Evolutionary conservation across 2,797 vertebrate genomes (phyloP), one percentile per base, ranked within the genome.

Genomic region (Tachyglossus aculeatus): DNA sequence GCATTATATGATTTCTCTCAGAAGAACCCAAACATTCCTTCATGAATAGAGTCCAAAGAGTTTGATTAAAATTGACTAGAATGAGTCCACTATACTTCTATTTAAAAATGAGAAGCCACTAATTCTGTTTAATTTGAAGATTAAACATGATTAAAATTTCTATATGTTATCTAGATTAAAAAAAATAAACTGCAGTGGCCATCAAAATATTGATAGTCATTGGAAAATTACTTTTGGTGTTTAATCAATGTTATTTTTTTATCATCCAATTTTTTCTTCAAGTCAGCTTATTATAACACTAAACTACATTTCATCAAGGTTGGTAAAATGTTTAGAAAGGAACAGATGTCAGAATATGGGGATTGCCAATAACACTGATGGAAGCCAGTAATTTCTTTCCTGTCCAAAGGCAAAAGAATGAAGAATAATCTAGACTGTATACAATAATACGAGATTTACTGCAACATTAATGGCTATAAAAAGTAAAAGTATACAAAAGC

Each of bases 321-420:
- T 94, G 94, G 94, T 95, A 94, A 94, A 96, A 95, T 93, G 94
- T 95, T 96, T 95, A 95, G 94, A 94, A 96, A 94, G 90, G 95
- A 97, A 95, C 95, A 96, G 95, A 97, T 96, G 95, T 98, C 96
- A 96, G 93, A 94, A 94, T 92, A 91, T 87, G 90, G 93, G 89
- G 92, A 93, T 91, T 95, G 94, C 95, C 95, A 95, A 94, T 94
- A 94, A 95, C 93, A 92, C 92, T 93, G 94, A 95, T 95, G 94
- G 95, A 96, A 97, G 95, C 94, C 95, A 95, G 95, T 95, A 93
- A 94, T 93, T 93, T 93, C 91, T 93, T 95, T 95, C 93, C 94
- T 93, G 93, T 95, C 95, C 95, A 93, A 94, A 91, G 91, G 95
- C 89, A 91, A 87, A 86, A 89, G 85, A 86, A 89, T 83, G 84